Base-by-base conservation (phyloP, 2,113 vertebrate species). In the Thermophis baileyi region DNA sequence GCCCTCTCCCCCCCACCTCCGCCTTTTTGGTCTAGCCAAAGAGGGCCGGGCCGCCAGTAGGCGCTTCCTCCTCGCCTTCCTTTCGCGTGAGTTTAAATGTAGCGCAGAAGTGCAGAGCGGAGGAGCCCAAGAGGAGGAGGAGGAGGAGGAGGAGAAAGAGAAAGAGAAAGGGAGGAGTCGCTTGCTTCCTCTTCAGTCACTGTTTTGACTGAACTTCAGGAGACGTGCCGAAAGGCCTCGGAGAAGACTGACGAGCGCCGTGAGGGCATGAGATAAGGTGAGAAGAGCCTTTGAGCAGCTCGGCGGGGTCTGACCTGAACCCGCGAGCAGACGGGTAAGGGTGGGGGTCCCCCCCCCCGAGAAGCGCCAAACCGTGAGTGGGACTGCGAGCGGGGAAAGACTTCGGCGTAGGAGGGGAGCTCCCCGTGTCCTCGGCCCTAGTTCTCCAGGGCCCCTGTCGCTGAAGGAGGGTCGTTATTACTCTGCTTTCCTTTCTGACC, bases 301-400 rank as follows among this genome's bases (percentile, higher is more conserved):
- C 50, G 0, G 8, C 20, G 27, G 24, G 0, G 40, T 11, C 46
- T 1, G 0, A 1, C 30, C 47, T 25, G 6, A 30, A 10, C 14
- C 1, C 3, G 57, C 0, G 20, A 22, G 40, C 5, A 0, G 35
- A 6, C 2, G 8, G 18, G 9, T 10, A 1, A 12, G 7, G 9
- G 9, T 10, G 57, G 7, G 55, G 55, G 55, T 5, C 7, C 4
- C 24, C 3, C 0, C 7, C 4, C 24, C 3, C 0, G 30, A 7
- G 3, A 35, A 30, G 6, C 22, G 47, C 0, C 1, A 2, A 10
- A 7, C 2, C 16, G 18, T 2, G 25, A 4, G 50, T 9, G 4
- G 49, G n/a, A 18, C 1, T 2, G 63, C 49, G 24, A 14, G 14
- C 35, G 9, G 5, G 18, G 85, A 35, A 87, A 87, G 44, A 6